These are phyloP conservation scores for Sinosuthora webbiana DNA, from an alignment of 2,113 vertebrate species.

Conservation along the genomic window DNA sequence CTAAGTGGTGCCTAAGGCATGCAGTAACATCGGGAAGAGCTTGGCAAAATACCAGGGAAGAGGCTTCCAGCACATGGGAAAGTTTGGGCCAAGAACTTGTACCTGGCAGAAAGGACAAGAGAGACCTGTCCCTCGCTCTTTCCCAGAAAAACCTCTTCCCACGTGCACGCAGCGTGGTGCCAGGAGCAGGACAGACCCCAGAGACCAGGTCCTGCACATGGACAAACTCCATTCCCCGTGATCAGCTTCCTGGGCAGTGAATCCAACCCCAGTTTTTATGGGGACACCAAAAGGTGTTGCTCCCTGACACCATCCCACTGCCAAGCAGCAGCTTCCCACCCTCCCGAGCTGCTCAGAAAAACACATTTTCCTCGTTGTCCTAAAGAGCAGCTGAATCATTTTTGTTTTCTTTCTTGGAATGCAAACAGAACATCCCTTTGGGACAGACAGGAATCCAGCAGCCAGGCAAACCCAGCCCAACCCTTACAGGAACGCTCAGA, in stretches of 20 bases:
- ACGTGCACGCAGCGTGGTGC: accelerated
- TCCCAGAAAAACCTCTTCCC: neutral
- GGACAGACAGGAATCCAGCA: neutral
- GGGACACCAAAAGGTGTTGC: neutral
- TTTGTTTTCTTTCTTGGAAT: neutral
- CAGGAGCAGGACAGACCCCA: neutral
- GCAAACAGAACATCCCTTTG: neutral
- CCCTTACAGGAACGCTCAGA: neutral
- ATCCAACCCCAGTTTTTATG: neutral
- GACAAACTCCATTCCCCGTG: neutral
- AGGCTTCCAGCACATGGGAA: neutral
- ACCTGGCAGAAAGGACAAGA: neutral
- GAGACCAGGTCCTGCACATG: neutral
- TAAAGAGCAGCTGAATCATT: neutral
- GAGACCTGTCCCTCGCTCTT: accelerated
- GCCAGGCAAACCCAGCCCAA: neutral
- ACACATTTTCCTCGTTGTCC: neutral
- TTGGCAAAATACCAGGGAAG: neutral
- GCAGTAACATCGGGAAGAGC: neutral
- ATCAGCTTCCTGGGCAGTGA: neutral
- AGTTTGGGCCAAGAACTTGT: neutral
- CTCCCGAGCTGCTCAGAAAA: neutral
- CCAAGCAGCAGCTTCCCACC: neutral
- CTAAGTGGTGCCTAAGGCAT: accelerated
- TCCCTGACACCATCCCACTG: neutral